Conservation (phyloP, 2,113 vertebrate species). For the Chloroceryle aenea region DNA sequence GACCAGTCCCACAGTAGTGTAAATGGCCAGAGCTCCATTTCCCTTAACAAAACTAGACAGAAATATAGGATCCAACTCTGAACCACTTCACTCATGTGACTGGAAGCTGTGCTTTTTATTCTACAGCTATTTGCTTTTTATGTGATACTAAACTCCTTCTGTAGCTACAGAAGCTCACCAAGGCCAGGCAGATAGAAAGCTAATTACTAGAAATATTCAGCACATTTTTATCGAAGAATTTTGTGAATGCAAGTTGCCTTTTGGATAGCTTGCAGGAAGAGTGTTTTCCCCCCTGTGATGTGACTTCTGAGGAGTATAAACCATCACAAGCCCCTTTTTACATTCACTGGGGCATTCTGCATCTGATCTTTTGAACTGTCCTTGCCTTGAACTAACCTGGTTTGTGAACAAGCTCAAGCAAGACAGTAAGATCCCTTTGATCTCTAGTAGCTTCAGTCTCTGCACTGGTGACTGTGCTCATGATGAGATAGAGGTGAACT, state of each 20-base stretch:
- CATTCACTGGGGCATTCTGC: background rate
- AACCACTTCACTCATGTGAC: background rate
- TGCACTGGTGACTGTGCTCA: background rate
- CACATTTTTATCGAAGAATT: background rate
- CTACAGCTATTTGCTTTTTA: background rate
- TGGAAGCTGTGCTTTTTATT: background rate
- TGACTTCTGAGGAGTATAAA: background rate
- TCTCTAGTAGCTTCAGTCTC: background rate
- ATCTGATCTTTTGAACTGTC: background rate
- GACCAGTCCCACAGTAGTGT: background rate
- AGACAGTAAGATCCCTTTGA: background rate
- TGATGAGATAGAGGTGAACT: background rate
- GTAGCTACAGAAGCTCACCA: background rate
- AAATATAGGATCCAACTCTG: background rate
- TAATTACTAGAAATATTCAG: background rate
- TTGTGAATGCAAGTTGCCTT: background rate
- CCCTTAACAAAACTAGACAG: background rate
- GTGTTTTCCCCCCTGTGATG: background rate
- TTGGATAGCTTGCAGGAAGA: background rate
- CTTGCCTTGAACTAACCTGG: background rate
- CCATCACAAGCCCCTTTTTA: background rate
- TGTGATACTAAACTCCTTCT: background rate
- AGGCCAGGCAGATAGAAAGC: background rate
- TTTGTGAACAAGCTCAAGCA: background rate
- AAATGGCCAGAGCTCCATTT: background rate